These are phyloP conservation scores for Meloidogyne exigua DNA, from an alignment of 1,140 invertebrate genomes.

Conservation along the genomic window DNA sequence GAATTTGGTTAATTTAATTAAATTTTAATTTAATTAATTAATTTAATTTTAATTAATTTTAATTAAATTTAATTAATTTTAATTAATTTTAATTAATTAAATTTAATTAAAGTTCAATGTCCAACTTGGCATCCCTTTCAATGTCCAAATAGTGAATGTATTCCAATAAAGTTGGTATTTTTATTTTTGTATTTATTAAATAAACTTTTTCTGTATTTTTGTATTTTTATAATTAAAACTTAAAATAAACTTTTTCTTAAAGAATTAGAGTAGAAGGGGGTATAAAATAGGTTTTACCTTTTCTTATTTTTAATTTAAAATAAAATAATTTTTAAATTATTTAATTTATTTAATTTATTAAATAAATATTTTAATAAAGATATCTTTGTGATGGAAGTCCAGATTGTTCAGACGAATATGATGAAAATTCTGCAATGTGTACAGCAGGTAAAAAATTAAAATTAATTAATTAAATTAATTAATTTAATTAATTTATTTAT, in stretches of 20 bases:
- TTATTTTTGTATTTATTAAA: no score
- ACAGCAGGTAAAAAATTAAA: slow-evolving; percentile 79
- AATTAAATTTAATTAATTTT: neutral
- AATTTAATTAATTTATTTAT: neutral
- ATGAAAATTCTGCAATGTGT: slow-evolving; percentile 82
- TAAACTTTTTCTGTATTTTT: no score
- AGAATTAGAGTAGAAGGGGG: no score
- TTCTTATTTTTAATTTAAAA: no score
- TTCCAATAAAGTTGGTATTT: slow-evolving; percentile 75
- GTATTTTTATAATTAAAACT: no score
- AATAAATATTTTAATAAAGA: neutral
- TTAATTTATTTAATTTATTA: no score
- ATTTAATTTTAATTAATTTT: neutral
- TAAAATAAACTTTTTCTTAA: no score
- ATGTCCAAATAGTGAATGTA: slow-evolving; percentile 86
- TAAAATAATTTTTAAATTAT: no score
- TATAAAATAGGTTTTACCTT: no score
- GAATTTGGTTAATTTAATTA: neutral
- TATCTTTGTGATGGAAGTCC: slow-evolving; percentile 79
- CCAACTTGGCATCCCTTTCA: slow-evolving; percentile 78
- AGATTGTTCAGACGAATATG: slow-evolving; percentile 87
- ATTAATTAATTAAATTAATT: neutral
- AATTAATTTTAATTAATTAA: neutral
- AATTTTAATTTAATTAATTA: no score
- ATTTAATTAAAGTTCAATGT: slow-evolving; percentile 54